Percentiles rank a stretch among this genome's conserved stretches.
Evolutionary conservation across 2,888 invertebrate species (phyloP).

Genomic region (Lasiommata megera): DNA sequence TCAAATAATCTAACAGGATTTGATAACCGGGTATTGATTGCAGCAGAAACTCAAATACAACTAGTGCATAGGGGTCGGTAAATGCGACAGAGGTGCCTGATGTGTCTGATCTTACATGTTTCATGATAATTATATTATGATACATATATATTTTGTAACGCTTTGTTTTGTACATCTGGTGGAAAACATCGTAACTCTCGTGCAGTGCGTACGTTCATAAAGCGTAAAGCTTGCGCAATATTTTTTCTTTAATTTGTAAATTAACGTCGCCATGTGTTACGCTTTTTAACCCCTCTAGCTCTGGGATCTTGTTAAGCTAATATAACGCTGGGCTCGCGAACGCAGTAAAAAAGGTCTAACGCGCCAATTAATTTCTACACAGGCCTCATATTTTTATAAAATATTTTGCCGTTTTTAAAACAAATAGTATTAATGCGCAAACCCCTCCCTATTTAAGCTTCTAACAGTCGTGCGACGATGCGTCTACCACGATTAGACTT

Average conservation of each 20-base stretch:
- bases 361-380: conserved; percentile 63
- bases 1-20: no score
- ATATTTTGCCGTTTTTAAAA: conserved; percentile 66
- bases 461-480: not conserved
- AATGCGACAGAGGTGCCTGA: not conserved
- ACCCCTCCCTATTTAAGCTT: conserved; percentile 50
- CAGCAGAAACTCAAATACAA: not conserved
- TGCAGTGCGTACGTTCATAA: not conserved
- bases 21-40: no score
- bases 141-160: not conserved
- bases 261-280: conserved; percentile 60
- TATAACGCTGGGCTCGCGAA: conserved; percentile 49
- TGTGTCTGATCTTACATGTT: not conserved
- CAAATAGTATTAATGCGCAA: conserved; percentile 66
- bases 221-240: conserved; percentile 10
- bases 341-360: conserved; percentile 59
- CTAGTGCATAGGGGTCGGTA: not conserved
- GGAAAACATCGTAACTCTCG: not conserved
- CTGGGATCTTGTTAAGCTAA: conserved; percentile 58
- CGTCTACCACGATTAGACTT: not conserved
- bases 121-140: not conserved
- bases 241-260: conserved; percentile 61
- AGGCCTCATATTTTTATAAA: conserved; percentile 59
- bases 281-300: conserved; percentile 55
- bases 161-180: not conserved